A percentile compares a stretch with the other conserved stretches of the same genome.
Conservation (phyloP, 1,140 invertebrate species). For the Drosophila ogumai region DNA sequence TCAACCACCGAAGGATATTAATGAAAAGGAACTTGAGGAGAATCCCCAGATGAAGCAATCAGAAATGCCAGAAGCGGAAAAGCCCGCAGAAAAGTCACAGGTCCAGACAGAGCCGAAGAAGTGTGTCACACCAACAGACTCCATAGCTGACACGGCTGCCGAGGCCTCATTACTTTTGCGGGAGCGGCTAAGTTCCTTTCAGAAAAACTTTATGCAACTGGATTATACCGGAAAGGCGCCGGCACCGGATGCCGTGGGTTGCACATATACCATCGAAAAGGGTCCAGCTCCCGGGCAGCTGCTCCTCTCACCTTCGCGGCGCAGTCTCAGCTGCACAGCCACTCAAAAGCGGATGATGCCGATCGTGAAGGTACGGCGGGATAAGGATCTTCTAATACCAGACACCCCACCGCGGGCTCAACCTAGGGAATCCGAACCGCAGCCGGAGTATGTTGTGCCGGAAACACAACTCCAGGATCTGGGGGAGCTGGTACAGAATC, state of each 20-base stretch:
- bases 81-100: background rate
- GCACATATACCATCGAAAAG: slow-evolving; percentile 56
- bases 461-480: slow-evolving; percentile 55
- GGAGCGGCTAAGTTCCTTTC: slow-evolving; percentile 2
- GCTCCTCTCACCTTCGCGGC: slow-evolving; percentile 24
- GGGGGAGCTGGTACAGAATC: slow-evolving; percentile 32
- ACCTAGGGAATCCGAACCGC: background rate
- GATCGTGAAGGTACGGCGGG: slow-evolving; percentile 23
- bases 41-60: background rate
- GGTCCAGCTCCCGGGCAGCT: slow-evolving; percentile 30
- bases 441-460: slow-evolving; percentile 51
- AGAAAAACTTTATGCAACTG: slow-evolving; percentile 10
- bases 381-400: background rate
- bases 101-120: background rate
- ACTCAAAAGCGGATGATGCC: background rate
- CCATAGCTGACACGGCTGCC: background rate
- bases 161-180: slow-evolving; percentile 9
- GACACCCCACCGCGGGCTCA: slow-evolving; percentile 23
- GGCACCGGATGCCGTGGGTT: background rate
- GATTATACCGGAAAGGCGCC: background rate
- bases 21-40: background rate
- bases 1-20: background rate
- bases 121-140: background rate
- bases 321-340: background rate
- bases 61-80: background rate